A percentile compares a stretch with the other conserved stretches of the same genome.
Evolutionary conservation across 2,113 vertebrate genomes (phyloP).

Genomic region (Narcine bancroftii): DNA sequence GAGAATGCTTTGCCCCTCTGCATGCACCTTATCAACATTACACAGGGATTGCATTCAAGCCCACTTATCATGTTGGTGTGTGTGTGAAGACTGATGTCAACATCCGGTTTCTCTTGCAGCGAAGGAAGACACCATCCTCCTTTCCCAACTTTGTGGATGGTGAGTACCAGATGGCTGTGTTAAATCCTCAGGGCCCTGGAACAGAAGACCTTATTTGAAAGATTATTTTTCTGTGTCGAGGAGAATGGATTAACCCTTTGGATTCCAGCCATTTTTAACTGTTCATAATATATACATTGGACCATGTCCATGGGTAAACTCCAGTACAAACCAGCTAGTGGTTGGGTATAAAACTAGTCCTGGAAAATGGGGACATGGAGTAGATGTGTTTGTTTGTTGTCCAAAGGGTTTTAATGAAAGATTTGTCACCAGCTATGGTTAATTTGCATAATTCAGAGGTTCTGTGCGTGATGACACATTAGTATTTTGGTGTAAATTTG

Average conservation of each 20-base stretch:
- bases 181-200: background rate
- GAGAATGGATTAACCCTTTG: background rate
- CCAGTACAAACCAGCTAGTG: no score
- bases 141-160: conserved; percentile 98
- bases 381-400: no score
- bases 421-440: background rate
- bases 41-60: background rate
- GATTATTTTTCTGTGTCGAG: no score
- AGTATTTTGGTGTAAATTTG: background rate
- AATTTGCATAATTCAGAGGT: background rate
- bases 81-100: background rate
- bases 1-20: no score
- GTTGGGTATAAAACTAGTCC: no score
- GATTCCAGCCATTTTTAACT: no score
- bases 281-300: no score
- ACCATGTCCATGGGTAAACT: no score
- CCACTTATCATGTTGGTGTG: background rate
- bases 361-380: no score
- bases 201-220: background rate
- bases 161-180: conserved; percentile 54
- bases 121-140: conserved; percentile 84
- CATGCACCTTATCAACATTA: no score
- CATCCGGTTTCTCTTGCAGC: conserved; percentile 54
- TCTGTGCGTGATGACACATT: background rate
- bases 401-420: no score